Conservation (phyloP, 2,113 vertebrate species). For the Chionodraco myersi region DNA sequence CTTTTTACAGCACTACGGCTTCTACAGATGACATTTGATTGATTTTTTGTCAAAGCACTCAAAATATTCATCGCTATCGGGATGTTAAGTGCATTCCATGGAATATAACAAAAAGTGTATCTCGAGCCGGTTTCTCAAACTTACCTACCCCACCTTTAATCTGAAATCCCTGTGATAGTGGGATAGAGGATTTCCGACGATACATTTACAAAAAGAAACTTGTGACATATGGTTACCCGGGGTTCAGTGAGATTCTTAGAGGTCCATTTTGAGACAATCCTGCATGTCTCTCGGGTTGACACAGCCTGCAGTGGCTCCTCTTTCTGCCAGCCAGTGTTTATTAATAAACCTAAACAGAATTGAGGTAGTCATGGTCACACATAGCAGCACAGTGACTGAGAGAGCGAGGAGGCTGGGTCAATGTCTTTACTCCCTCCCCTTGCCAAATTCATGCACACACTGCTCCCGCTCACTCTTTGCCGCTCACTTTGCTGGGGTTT, state of each 20-base stretch:
- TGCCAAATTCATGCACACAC: conserved; percentile 21
- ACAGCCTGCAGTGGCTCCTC: conserved; percentile 48
- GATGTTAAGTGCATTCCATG: too few species aligned
- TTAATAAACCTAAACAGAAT: conserved; percentile 85
- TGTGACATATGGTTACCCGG: neutral
- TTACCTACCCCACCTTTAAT: neutral
- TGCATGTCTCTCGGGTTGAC: conserved; percentile 10
- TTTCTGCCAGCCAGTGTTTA: conserved; percentile 76
- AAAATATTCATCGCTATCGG: too few species aligned
- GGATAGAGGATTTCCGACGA: too few species aligned
- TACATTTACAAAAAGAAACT: neutral
- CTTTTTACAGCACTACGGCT: too few species aligned
- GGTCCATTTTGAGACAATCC: neutral
- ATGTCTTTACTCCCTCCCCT: conserved; percentile 12
- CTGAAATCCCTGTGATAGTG: too few species aligned
- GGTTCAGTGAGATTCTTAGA: neutral
- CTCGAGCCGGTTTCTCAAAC: too few species aligned
- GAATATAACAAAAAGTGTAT: too few species aligned
- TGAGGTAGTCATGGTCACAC: conserved; percentile 80
- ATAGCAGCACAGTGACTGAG: conserved; percentile 63
- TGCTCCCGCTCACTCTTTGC: conserved; percentile 59
- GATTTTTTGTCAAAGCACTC: too few species aligned
- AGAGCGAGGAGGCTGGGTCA: conserved; percentile 53
- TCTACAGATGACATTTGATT: too few species aligned
- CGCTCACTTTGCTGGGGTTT: conserved; percentile 35